Base-by-base conservation (phyloP, 2,888 invertebrate genomes). In the Flexamia atlantica region DNA sequence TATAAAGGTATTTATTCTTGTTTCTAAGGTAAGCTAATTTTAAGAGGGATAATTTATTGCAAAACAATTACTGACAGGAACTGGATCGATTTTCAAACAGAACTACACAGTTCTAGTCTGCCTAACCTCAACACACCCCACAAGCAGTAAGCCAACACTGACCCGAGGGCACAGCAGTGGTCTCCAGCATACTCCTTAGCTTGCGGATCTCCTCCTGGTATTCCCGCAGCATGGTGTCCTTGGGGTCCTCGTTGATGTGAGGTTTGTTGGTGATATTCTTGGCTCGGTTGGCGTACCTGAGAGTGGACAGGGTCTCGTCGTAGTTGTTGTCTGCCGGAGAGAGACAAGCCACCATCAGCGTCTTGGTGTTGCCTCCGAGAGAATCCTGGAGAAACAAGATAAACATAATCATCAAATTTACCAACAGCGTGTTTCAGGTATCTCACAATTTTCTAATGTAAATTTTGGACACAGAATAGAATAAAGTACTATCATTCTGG, bases 231-330 rank as follows among this genome's bases (percentile, higher is more conserved):
- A 97, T 92, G 0, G 97, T 95, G 89, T 98, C 97, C 89, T 97
- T 97, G 0, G 97, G 97, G 89, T 98, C 97, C 90, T 97, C 96
- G 89, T 97, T 97, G 28, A 97, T 94, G 88, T 93, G 93, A 0
- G 97, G 97, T 88, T 95, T 94, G 89, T 97, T 97, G 88, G 95
- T 94, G 86, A 97, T 97, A 89, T 96, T 96, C 90, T 97, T 96
- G 7, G 97, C 97, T 84, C 96, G 91, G 87, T 96, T 96, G 0
- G 97, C 97, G 89, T 97, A 97, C 70, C 96, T 91, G 23, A 97
- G 90, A 0, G 97, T 97, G 20, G 95, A 96, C 20, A 97, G 90
- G 0, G 96, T 96, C 90, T 97, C 97, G 85, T 96, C 95, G 86
- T 96, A 96, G 89, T 96, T 97, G 88, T 94, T 93, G 88, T 95